Conservation (phyloP, 2,113 vertebrate species). For the Carettochelys insculpta region DNA sequence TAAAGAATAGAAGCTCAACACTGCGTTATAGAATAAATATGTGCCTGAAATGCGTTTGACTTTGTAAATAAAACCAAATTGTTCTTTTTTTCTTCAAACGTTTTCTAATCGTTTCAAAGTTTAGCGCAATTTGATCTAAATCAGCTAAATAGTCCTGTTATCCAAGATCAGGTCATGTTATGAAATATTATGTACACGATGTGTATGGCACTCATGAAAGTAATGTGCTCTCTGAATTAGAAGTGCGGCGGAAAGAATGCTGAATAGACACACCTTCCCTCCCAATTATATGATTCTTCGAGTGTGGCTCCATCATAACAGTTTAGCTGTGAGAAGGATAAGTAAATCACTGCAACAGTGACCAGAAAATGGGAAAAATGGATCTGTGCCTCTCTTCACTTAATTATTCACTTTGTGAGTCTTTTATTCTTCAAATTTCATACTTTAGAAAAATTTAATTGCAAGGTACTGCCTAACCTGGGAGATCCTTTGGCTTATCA, state of each 20-base stretch:
- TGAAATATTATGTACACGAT: background rate
- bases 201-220: conserved; percentile 26
- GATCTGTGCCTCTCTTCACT: background rate
- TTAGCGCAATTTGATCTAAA: background rate
- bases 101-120: conserved; percentile 30
- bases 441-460: accelerated
- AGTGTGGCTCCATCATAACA: background rate
- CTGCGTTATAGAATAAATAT: background rate
- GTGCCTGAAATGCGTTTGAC: background rate
- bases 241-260: background rate
- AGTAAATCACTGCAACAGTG: background rate
- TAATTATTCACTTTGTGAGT: too few relatives aligned
- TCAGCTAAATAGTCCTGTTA: conserved; percentile 13
- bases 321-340: conserved; percentile 6
- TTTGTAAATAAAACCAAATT: background rate
- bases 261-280: background rate
- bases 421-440: background rate
- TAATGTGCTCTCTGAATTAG: background rate
- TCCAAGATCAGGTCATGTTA: background rate
- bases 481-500: background rate
- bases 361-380: background rate
- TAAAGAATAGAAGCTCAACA: background rate
- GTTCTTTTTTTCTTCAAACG: background rate
- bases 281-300: background rate
- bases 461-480: background rate